Evolutionary conservation across 2,888 invertebrate genomes (phyloP).

Genomic region (Mythimna lalbum): DNA sequence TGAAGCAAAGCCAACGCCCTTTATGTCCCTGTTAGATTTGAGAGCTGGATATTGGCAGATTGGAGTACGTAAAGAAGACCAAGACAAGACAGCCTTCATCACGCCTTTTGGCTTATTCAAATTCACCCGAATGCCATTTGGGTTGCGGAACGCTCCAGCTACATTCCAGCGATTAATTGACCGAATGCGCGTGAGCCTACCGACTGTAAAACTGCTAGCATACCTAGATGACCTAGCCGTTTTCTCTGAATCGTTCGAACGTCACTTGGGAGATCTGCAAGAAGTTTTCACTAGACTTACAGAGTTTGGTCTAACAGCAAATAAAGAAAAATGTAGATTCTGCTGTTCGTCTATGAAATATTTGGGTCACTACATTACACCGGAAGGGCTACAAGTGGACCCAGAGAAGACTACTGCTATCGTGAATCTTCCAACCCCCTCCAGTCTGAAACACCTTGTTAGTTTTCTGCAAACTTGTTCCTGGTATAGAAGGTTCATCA

Average conservation of each 20-base stretch:
- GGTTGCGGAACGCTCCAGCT: constrained; percentile 65
- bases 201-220: constrained; percentile 8
- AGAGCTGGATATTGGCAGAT: no score
- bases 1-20: not conserved
- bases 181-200: constrained; percentile 2
- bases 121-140: constrained; percentile 69
- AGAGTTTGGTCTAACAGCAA: not conserved
- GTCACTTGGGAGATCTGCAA: not conserved
- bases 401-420: constrained; percentile 15
- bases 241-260: not conserved
- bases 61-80: no score
- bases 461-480: constrained; percentile 1
- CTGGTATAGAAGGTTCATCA: not conserved
- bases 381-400: not conserved
- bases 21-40: not conserved
- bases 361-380: not conserved
- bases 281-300: not conserved
- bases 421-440: not conserved
- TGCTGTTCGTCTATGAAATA: not conserved
- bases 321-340: not conserved
- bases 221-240: constrained; percentile 26
- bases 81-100: no score
- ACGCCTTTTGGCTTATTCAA: not conserved
- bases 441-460: constrained; percentile 8
- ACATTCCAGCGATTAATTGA: constrained; percentile 63